Evolutionary conservation across 2,888 invertebrate species (phyloP).

Genomic region (Caradrina clavipalpis): DNA sequence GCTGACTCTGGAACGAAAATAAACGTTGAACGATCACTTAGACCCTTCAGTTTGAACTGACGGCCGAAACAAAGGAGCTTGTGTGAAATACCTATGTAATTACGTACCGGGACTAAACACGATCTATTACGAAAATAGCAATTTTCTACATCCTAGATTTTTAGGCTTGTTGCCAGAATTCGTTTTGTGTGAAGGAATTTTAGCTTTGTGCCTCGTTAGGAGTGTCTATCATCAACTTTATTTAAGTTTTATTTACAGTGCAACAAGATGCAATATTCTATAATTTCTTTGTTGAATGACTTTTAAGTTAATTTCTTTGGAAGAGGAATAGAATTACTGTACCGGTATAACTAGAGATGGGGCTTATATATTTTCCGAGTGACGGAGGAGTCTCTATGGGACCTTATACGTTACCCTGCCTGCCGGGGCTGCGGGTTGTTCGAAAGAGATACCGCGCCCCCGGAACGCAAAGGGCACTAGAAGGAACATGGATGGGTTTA

Average conservation of each 20-base stretch:
- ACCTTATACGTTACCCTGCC: neutral
- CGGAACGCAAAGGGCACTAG: too few species aligned
- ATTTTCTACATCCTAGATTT: slow-evolving; percentile 47
- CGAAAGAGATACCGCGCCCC: too few species aligned
- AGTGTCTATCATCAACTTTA: neutral
- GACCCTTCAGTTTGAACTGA: slow-evolving; percentile 77
- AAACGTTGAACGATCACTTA: slow-evolving; percentile 85
- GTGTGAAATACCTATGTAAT: slow-evolving; percentile 66
- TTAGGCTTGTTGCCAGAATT: slow-evolving; percentile 39
- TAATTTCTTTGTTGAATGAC: too few species aligned
- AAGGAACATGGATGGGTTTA: too few species aligned
- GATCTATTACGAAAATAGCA: slow-evolving; percentile 44
- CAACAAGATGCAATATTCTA: neutral
- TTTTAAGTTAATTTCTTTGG: too few species aligned
- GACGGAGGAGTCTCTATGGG: slow-evolving; percentile 9
- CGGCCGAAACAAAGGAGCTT: slow-evolving; percentile 70
- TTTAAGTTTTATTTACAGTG: neutral
- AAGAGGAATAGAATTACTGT: too few species aligned
- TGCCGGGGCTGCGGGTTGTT: too few species aligned
- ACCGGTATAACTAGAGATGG: neutral
- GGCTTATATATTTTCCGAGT: neutral
- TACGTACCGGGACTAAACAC: slow-evolving; percentile 50
- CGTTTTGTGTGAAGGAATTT: slow-evolving; percentile 30
- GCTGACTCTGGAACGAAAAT: slow-evolving; percentile 84
- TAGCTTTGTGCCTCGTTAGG: slow-evolving; percentile 21